Conservation (phyloP, 1,140 invertebrate genomes). For the Sitobion miscanthi region DNA sequence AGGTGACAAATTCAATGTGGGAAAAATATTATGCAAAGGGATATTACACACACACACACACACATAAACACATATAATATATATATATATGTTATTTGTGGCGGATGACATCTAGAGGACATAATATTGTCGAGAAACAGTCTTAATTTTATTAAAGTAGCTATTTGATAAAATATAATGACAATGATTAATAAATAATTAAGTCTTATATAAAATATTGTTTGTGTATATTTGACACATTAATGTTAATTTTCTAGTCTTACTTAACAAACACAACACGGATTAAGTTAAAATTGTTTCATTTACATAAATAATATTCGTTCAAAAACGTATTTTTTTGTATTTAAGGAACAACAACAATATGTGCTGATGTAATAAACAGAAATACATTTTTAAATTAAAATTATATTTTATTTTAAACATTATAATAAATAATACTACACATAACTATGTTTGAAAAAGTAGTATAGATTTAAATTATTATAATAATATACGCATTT, state of each 20-base stretch:
- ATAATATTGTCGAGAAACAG: not conserved
- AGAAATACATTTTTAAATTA: not conserved
- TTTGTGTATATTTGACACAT: not conserved
- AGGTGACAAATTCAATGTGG: slow-evolving; percentile 15
- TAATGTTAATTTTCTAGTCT: not conserved
- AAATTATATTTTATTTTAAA: not conserved
- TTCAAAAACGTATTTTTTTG: not conserved
- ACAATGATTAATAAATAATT: not conserved
- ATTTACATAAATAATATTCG: not conserved
- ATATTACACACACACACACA: not conserved
- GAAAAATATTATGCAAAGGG: slow-evolving; percentile 21
- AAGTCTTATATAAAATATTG: not conserved
- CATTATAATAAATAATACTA: not conserved
- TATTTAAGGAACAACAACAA: not conserved
- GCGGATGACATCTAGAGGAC: not conserved
- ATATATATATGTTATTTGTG: not conserved
- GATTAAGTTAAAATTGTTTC: not conserved
- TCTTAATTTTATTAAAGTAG: not conserved
- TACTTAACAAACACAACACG: not conserved
- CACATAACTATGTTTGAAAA: not conserved
- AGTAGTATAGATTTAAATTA: not conserved
- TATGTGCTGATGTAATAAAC: not conserved
- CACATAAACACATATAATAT: too few species aligned
- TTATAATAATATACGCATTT: not conserved
- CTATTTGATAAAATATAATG: not conserved